Conservation (phyloP, 2,797 vertebrate genomes). For the Acrossocheilus fasciatus region DNA sequence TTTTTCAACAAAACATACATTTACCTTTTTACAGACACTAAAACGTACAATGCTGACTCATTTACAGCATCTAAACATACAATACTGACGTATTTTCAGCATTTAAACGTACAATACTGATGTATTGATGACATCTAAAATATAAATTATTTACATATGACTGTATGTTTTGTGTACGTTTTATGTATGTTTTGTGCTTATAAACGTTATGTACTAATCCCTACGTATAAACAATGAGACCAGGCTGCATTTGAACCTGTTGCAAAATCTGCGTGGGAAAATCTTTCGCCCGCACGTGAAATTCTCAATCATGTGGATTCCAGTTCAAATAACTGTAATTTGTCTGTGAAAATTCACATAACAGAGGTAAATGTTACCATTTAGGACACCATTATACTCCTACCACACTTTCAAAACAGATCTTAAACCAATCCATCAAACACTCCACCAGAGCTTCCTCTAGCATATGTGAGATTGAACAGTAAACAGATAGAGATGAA, state of each 20-base stretch:
- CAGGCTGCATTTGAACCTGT: no score
- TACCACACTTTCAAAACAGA: conserved; percentile 16
- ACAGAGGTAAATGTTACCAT: background rate
- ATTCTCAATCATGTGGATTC: background rate
- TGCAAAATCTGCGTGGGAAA: background rate
- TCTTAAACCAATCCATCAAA: conserved; percentile 29
- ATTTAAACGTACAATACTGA: background rate
- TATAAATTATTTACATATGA: background rate
- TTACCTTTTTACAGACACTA: background rate
- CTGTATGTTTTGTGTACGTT: background rate
- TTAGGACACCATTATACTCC: background rate
- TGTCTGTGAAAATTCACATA: background rate
- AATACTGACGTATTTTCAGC: background rate
- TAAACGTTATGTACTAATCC: background rate
- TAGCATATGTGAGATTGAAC: conserved; percentile 16
- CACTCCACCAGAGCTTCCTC: conserved; percentile 6
- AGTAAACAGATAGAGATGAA: conserved; percentile 39
- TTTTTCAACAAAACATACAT: background rate
- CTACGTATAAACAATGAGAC: background rate
- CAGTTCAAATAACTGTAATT: background rate
- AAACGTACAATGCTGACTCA: background rate
- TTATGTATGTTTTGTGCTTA: background rate
- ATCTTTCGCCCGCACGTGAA: background rate
- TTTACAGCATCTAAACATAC: background rate
- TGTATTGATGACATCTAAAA: background rate